Percentiles rank a stretch among this genome's conserved stretches.
Conservation (phyloP, 1,140 invertebrate genomes). For the Oscheius sp. region DNA sequence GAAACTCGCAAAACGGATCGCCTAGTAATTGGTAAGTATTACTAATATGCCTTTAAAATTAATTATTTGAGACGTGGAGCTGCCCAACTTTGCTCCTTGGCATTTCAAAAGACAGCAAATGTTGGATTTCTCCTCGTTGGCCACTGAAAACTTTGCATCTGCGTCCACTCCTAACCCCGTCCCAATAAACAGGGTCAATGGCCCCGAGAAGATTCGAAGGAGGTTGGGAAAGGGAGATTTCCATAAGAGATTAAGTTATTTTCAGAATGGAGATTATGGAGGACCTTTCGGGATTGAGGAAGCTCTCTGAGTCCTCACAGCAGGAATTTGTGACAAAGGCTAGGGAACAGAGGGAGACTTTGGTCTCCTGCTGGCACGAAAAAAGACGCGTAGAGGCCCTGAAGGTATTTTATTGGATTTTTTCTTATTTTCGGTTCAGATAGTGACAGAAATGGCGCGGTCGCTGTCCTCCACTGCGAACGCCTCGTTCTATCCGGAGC, state of each 20-base stretch:
- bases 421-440: constrained; percentile 57
- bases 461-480: constrained; percentile 81
- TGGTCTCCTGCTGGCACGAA: constrained; percentile 82
- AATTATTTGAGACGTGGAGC: constrained; percentile 1
- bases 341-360: constrained; percentile 82
- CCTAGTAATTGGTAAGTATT: background rate
- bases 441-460: constrained; percentile 78
- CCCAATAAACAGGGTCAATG: background rate
- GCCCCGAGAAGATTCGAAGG: background rate
- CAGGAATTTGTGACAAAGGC: constrained; percentile 85
- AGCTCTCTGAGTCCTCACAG: constrained; percentile 79
- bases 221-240: background rate
- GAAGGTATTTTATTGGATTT: constrained; percentile 92
- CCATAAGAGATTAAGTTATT: background rate
- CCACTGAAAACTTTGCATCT: background rate
- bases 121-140: background rate
- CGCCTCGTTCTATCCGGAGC: constrained; percentile 92
- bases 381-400: constrained; percentile 91
- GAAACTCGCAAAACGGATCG: background rate
- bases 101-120: background rate
- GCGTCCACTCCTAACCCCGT: background rate
- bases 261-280: constrained; percentile 9
- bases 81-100: constrained; percentile 5
- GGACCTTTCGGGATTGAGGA: constrained; percentile 66
- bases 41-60: background rate